Base-by-base conservation (phyloP, 2,888 invertebrate species). In the Mythimna ferrago region DNA sequence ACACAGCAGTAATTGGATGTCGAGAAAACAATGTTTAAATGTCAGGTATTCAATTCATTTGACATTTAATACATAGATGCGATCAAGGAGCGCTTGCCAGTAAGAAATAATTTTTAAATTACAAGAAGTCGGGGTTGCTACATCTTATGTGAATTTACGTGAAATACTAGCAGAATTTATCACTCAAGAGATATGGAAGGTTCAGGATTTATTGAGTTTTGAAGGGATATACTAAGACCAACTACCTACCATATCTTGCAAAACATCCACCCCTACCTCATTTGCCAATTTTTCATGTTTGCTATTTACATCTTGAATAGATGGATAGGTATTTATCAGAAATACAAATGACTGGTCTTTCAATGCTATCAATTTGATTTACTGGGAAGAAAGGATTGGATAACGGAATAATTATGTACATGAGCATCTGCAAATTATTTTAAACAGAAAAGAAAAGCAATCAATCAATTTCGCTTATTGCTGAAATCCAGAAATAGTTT, bases 21-120 rank as follows among this genome's bases (percentile, higher is more conserved):
- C 66, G 61, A 60, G 72, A 78, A 71, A 70, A 74, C 57, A 61
- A 69, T 26, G 56, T 70, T 71, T 66, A 63, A 84, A 81, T 78
- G 73, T 66, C 69, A 62, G 57, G 35, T 68, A 65, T 71, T 71
- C 68, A 75, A 68, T 70, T 73, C 53, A 69, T 69, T 72, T 76
- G 72, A 72, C 76, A 76, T 72, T 76, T 78, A 51, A 63, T 53
- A 72, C 19, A 41, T 62, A 76, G 68, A 67, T 75, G 35, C 56
- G 26, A 81, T 66, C 56, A 80, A 66, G n/a, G n/a, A 63, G 51
- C 26, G 63, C 11, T 73, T 53, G 32, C 3, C 41, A 65, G 56
- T 68, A 61, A 58, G 26, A 54, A 35, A 35, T 51, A 6, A 61
- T 56, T 41, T 32, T 19, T 21, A 38, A 61, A 38, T 14, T 19